Conservation (phyloP, 2,888 invertebrate species). For the Acheta domesticus region DNA sequence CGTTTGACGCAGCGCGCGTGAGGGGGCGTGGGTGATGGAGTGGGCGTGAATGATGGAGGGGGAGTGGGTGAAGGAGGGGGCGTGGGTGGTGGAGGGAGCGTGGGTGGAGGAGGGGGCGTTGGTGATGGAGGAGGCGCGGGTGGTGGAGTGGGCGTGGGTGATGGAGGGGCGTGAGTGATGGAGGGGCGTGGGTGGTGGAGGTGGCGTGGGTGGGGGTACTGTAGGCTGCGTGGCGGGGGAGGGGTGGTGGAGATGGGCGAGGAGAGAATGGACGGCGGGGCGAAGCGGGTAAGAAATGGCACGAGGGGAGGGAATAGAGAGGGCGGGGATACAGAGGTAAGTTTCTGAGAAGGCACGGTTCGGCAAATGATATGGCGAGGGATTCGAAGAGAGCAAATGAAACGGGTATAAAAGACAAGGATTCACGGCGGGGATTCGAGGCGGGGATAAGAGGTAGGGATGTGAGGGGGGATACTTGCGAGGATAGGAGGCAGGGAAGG, state of each 20-base stretch:
- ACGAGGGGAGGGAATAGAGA: no score
- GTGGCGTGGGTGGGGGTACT: neutral
- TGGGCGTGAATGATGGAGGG: neutral
- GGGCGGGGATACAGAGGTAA: no score
- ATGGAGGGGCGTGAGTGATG: neutral
- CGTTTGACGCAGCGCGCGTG: neutral
- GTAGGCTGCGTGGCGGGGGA: neutral
- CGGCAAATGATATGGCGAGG: no score
- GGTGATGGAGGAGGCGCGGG: neutral
- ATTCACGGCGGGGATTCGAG: no score
- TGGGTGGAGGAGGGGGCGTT: neutral
- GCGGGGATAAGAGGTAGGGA: no score
- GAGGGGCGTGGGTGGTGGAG: neutral
- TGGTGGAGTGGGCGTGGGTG: neutral
- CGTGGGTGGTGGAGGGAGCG: neutral
- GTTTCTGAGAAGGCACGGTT: no score
- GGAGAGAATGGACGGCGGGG: no score
- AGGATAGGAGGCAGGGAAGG: no score
- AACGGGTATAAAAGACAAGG: no score
- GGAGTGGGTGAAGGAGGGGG: neutral
- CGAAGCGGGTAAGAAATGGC: no score
- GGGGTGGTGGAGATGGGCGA: neutral
- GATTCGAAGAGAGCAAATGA: no score
- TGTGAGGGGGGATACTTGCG: no score
- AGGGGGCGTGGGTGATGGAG: neutral